Percentiles rank a stretch among this genome's conserved stretches.
phyloP scores from a whole-genome alignment of 2,113 vertebrate species.

The Notarius lentiginosus region DNA sequence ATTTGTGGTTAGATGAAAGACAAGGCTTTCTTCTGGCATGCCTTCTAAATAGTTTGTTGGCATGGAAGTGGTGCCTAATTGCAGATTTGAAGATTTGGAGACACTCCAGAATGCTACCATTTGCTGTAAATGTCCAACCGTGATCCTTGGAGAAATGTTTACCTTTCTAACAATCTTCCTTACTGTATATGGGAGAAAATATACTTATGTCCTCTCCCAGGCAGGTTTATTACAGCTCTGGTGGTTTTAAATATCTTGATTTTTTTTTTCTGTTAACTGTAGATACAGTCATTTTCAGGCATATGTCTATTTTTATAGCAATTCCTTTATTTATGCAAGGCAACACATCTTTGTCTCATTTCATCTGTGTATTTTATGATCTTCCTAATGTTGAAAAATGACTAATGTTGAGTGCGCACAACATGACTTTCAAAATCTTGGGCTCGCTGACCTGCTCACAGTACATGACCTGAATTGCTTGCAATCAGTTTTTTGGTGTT shows the following conservation, averaged over 20 bases:
- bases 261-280: not conserved
- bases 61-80: not conserved
- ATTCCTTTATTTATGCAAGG: not conserved
- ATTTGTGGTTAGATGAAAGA: conserved; percentile 3
- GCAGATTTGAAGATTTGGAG: conserved; percentile 15
- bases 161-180: not conserved
- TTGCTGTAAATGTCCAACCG: not conserved
- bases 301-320: not conserved
- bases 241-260: not conserved
- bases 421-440: not conserved
- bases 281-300: not conserved
- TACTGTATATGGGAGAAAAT: not conserved
- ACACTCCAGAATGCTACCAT: not conserved
- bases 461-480: not conserved
- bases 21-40: not conserved
- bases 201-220: not conserved
- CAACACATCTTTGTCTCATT: not conserved
- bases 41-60: conserved; percentile 1
- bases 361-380: not conserved
- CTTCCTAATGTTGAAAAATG: not conserved
- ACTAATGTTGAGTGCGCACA: not conserved
- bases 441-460: not conserved
- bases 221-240: not conserved
- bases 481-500: not conserved
- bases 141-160: not conserved